Base-by-base conservation (phyloP, 35 echinoderm and acorn worm species). In the Lytechinus pictus region DNA sequence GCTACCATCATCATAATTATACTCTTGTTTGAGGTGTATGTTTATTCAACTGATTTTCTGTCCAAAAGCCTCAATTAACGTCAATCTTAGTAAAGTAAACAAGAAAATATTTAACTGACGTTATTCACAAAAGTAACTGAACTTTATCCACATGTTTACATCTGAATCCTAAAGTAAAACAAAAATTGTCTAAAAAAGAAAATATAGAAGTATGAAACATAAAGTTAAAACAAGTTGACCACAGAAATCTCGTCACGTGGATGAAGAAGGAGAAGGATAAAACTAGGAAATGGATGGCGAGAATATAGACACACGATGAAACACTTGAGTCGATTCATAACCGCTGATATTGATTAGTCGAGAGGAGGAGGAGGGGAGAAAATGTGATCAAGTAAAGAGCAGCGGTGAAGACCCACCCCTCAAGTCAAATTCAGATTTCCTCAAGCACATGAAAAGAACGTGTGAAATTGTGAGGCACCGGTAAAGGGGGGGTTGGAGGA, bases 401-500 rank as follows among this genome's bases (percentile, higher is more conserved):
- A 6, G 29, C 14, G 14, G 88, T 28, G 88, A 52, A 90, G 88
- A 90, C 88, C 88, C 88, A 90, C 11, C 88, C 88, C 88, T 90
- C 29, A 2, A 90, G 88, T 90, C 88, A 90, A 90, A 90, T 90
- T 90, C 29, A 44, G 52, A 90, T 52, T 90, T 90, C 52, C 29
- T 54, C 88, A 90, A 14, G 88, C 52, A 44, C 28, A 90, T 90
- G 88, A 90, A 52, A 44, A 90, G 52, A 52, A 90, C 52, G 88
- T 90, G 88, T 90, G 88, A 90, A 90, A 90, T 90, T 90, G 88
- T 14, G 88, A 54, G 88, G 88, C 28, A 79, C 66, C 66, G 88
- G 88, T 14, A 90, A 44, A 90, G 52, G 88, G 88, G 66, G 66
- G 66, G 19, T 24, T 16, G 66, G n/a, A 24, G 19, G 66, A 24